Percentiles rank a stretch among this genome's conserved stretches.
Evolutionary conservation across 2,888 invertebrate species (phyloP).

Genomic region (Harpalus rubripes): DNA sequence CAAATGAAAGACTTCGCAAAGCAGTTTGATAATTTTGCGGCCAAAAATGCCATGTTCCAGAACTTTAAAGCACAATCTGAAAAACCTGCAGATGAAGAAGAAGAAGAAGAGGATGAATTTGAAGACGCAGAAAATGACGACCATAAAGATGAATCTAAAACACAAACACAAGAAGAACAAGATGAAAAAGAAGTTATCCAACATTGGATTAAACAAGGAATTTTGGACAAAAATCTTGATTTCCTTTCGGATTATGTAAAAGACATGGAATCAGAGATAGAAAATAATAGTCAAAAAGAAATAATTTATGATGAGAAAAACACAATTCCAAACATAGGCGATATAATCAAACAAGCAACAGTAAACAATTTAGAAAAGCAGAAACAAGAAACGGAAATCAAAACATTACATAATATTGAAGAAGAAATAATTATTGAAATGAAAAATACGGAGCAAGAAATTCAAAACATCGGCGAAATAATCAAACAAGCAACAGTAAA

Average conservation of each 20-base stretch:
- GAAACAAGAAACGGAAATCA: too few species aligned
- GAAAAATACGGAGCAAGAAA: constrained; percentile 17
- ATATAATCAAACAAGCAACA: too few species aligned
- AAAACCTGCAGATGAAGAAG: not conserved
- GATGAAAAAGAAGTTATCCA: constrained; percentile 43
- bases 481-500: constrained; percentile 71
- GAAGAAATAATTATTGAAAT: not conserved
- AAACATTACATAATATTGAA: too few species aligned
- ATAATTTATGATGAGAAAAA: too few species aligned
- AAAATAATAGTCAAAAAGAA: not conserved
- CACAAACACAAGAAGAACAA: not conserved
- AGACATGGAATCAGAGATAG: not conserved
- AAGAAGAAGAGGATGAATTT: not conserved
- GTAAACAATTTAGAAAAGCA: too few species aligned
- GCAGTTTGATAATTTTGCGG: constrained; percentile 60
- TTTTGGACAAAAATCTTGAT: constrained; percentile 38
- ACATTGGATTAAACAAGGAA: constrained; percentile 53
- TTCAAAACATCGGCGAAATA: constrained; percentile 51
- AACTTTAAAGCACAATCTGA: not conserved
- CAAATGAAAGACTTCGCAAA: constrained; percentile 61
- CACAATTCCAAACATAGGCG: too few species aligned
- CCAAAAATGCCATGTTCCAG: constrained; percentile 42
- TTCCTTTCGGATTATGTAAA: constrained; percentile 28
- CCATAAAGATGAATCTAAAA: not conserved
- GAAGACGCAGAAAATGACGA: not conserved